Conservation (phyloP, 2,888 invertebrate genomes). For the Drosophila monieri region DNA sequence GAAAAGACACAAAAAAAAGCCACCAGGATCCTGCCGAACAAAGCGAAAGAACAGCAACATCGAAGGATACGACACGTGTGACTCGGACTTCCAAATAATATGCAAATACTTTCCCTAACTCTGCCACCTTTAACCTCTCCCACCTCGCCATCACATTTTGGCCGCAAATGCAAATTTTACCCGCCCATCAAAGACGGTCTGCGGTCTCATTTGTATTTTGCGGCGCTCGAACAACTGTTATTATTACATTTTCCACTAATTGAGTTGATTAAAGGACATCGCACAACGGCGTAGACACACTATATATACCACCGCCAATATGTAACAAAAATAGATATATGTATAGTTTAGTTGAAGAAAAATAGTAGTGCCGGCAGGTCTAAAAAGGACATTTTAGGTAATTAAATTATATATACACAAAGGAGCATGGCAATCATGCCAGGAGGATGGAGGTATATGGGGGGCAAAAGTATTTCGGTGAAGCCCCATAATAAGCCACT, state of each 20-base stretch:
- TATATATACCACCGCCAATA: not conserved
- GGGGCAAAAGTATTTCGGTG: slow-evolving; percentile 24
- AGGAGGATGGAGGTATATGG: slow-evolving; percentile 1
- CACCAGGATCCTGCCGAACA: slow-evolving; percentile 49
- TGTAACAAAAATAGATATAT: not conserved
- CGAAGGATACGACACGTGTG: slow-evolving; percentile 35
- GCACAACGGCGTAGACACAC: slow-evolving; percentile 34
- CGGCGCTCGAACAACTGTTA: slow-evolving; percentile 59
- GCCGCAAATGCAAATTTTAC: slow-evolving; percentile 64
- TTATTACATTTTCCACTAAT: slow-evolving; percentile 71
- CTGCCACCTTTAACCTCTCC: not conserved
- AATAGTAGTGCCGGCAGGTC: slow-evolving; percentile 11
- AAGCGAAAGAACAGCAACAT: slow-evolving; percentile 7
- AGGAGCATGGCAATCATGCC: slow-evolving; percentile 41
- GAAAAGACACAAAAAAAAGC: slow-evolving; percentile 53
- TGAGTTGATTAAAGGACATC: slow-evolving; percentile 75
- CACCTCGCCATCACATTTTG: slow-evolving; percentile 13
- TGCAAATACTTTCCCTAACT: slow-evolving; percentile 66
- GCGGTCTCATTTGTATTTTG: slow-evolving; percentile 62
- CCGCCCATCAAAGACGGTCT: slow-evolving; percentile 43
- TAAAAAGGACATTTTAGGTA: slow-evolving; percentile 70
- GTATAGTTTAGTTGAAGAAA: not conserved
- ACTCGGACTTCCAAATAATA: slow-evolving; percentile 60
- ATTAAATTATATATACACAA: slow-evolving; percentile 74
- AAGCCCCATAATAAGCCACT: slow-evolving; percentile 65